Conservation (phyloP, 2,888 invertebrate genomes). For the Tiliacea aurago region DNA sequence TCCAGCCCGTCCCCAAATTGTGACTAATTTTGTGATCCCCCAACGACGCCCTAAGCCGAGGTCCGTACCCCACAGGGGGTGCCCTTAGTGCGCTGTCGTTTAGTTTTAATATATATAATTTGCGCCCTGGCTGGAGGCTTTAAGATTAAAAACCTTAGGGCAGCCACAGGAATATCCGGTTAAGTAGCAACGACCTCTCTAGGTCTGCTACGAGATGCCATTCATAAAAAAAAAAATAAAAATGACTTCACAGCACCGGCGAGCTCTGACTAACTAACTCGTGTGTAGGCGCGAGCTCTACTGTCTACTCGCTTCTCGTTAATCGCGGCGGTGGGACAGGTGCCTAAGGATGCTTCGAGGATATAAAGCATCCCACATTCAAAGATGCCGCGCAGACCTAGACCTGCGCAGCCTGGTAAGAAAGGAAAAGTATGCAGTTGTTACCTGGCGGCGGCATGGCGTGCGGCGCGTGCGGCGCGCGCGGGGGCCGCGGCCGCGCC, state of each 20-base stretch:
- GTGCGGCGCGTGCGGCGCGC: constrained; percentile 67
- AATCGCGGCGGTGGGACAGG: not conserved
- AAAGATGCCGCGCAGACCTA: not conserved
- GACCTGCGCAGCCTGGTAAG: not conserved
- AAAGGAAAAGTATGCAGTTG: not conserved
- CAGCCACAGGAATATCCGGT: too few species aligned
- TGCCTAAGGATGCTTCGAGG: not conserved
- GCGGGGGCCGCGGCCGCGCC: constrained; percentile 59
- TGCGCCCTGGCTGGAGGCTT: too few species aligned
- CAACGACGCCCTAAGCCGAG: too few species aligned
- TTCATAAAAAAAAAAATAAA: too few species aligned
- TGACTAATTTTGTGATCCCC: too few species aligned
- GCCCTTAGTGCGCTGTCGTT: too few species aligned
- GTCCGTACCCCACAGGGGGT: too few species aligned
- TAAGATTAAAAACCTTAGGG: too few species aligned
- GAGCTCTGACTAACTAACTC: not conserved
- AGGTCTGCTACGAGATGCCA: too few species aligned
- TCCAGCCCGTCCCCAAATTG: too few species aligned
- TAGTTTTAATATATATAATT: too few species aligned
- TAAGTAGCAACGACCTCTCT: too few species aligned
- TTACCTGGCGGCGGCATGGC: constrained; percentile 56
- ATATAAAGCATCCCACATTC: not conserved
- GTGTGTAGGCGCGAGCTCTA: not conserved
- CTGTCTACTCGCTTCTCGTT: not conserved
- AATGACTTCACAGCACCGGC: not conserved